Evolutionary conservation across 2,888 invertebrate species (phyloP), one percentile per base, ranked within the genome.

Genomic region (Lycaena phlaeas): DNA sequence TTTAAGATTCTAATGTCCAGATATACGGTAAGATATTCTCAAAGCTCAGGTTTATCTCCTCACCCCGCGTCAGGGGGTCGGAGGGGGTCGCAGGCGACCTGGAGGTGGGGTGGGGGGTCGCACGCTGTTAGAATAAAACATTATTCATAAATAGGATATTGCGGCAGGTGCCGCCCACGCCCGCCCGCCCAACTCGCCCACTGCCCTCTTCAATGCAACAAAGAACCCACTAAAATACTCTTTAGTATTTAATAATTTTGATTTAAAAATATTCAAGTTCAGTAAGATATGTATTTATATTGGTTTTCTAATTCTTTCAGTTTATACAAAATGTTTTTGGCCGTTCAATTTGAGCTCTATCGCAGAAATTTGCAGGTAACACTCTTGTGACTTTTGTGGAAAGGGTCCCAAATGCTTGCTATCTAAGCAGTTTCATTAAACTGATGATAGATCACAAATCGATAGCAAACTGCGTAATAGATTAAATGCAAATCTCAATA

Each of bases 131-230:
- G 82, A 81, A 82, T 81, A 81, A 81, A 82, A 82, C 79, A 81
- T 82, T 82, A 81, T 82, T 82, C 82, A 82, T 82, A 82, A 82
- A 79, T 78, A 79, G 79, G 73, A 76, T 75, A 79, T 79, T 81
- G 79, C 75, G 68, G 66, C 72, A 72, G 69, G 66, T 64, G 64
- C 53, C 56, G 44, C 53, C 54, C 56, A 53, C 51, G 43, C 42
- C 45, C 48, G 36, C 46, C 26, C 44, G 42, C 53, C 52, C 56
- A 54, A 46, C 49, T 50, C 52, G 26, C 40, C 41, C 41, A 38
- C 47, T 36, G 22, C 44, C 47, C 43, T 38, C 45, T 57, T 54
- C 57, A 57, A 53, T 55, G 53, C 48, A 48, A 46, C 50, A 46
- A 50, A 46, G 43, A 48, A 31, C 46, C 41, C 44, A 42, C 45